Base-by-base conservation (phyloP, 2,113 vertebrate genomes). In the Psittacula cyanocephala region DNA sequence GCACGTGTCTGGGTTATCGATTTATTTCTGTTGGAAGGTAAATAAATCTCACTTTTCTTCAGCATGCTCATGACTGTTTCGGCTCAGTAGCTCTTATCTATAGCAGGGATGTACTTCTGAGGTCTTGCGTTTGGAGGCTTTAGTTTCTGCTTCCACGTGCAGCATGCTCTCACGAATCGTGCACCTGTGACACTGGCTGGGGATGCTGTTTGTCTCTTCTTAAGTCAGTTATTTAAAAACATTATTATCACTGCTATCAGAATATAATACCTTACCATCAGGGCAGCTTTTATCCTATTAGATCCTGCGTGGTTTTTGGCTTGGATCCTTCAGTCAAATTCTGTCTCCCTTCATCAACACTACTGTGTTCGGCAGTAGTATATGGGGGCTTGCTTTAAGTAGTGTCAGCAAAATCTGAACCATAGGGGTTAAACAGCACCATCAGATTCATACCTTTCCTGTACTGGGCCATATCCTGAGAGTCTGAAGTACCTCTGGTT, bases 31-130 rank as follows among this genome's bases (percentile, higher is more conserved):
- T 71, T 93, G 59, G 57, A 88, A 88, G 80, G 81, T 94, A 94
- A 94, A 95, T 86, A 95, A 60, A 75, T 83, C 67, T 95, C 64
- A 79, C 47, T 88, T 96, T 95, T 67, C 81, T 55, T 72, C 52
- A 2, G 1, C 68, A 3, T 12, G 65, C 43, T 39, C 44, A 13
- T 50, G 89, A 71, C 68, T 71, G 20, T 62, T 91, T 86, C 72
- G 60, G 79, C 63, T 29, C 28, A 65, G 37, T 53, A 62, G 23
- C 67, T 81, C 59, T 96, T 95, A 82, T 82, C 93, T 96, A 70
- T 41, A 91, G 64, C 64, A 75, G 79, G 88, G 94, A 89, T 91
- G 43, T 90, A 60, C 52, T 86, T 75, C 31, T 75, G 78, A 70
- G 67, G 39, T 67, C 79, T 27, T 53, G 46, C 3, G 3, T 81